Conservation (phyloP, 2,888 invertebrate genomes). For the Pristionchus exspectatus region DNA sequence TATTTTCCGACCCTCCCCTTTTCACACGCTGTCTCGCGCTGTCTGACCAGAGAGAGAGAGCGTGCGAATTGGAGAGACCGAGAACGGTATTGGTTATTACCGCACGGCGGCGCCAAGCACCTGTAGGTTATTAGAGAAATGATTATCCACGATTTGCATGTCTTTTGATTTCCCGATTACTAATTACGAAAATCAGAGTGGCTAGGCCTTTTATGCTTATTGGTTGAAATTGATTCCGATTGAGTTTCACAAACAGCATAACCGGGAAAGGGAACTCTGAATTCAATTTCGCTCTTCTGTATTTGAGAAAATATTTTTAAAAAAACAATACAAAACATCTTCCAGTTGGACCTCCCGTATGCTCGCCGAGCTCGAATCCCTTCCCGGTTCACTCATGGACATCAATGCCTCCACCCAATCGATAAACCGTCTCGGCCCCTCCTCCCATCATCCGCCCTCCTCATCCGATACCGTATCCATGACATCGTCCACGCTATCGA, state of each 20-base stretch:
- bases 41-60: neutral
- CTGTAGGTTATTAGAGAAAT: neutral
- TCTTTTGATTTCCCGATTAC: neutral
- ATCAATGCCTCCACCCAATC: conserved; percentile 41
- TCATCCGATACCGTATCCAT: conserved; percentile 39
- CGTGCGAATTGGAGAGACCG: neutral
- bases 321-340: too few species aligned
- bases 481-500: conserved; percentile 29
- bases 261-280: neutral
- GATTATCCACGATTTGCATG: neutral
- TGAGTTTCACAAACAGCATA: neutral
- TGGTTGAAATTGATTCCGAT: neutral
- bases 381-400: conserved; percentile 64
- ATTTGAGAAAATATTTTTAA: too few species aligned
- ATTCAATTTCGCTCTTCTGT: neutral
- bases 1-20: neutral
- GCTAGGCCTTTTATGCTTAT: too few species aligned
- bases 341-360: conserved; percentile 71
- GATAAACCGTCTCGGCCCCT: neutral
- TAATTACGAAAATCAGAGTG: too few species aligned
- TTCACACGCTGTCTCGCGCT: neutral
- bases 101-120: neutral
- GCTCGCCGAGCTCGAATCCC: conserved; percentile 68
- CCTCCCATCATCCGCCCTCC: neutral
- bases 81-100: neutral